A percentile compares a stretch with the other conserved stretches of the same genome.
Evolutionary conservation across 1,140 invertebrate genomes (phyloP).

Genomic region (Lamellibrachia luymesi): DNA sequence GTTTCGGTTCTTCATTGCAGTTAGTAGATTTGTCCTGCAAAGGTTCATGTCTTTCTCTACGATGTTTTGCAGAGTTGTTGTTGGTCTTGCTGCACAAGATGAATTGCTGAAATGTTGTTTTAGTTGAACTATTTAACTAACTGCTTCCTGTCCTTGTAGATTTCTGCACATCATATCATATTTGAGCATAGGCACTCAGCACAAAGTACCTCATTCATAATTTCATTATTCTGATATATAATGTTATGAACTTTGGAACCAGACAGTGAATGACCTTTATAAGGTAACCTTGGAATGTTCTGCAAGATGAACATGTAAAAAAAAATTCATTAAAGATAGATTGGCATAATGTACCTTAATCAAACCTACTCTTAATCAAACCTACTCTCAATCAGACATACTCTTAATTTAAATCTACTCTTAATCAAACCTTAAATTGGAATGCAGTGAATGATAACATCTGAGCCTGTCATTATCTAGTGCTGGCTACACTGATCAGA

Average conservation of each 20-base stretch:
- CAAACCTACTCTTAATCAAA: no score
- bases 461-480: not conserved
- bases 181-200: not conserved
- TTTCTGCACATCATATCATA: not conserved
- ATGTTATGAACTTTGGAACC: not conserved
- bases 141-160: not conserved
- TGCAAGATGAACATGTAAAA: not conserved
- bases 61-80: no score
- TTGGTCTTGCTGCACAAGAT: no score
- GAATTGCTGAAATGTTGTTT: not conserved
- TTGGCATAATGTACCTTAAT: no score
- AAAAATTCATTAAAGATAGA: no score
- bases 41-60: no score
- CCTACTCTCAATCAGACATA: no score
- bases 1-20: no score
- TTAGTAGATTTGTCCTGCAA: no score
- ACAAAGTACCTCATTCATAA: not conserved
- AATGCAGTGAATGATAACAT: not conserved
- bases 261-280: not conserved
- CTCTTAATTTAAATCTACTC: no score
- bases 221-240: not conserved
- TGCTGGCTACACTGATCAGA: not conserved
- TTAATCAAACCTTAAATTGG: no score
- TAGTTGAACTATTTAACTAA: not conserved
- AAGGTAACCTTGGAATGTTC: not conserved